Evolutionary conservation across 2,113 vertebrate genomes (phyloP).

Genomic region (Pterocles orientalis): DNA sequence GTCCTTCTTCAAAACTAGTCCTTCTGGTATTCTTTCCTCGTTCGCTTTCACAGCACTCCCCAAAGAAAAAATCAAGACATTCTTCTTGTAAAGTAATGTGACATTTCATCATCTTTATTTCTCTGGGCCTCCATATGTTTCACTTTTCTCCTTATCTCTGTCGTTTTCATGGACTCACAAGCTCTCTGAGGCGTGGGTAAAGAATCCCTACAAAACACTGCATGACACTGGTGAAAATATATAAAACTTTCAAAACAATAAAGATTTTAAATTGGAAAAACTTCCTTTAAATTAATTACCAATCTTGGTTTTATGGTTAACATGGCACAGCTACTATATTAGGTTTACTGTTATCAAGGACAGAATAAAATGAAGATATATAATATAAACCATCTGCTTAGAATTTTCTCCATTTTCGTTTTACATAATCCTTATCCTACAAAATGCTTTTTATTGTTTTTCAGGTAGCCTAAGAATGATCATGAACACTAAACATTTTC

Average conservation of each 20-base stretch:
- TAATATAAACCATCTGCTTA: neutral
- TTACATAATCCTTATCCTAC: neutral
- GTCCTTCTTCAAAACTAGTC: neutral
- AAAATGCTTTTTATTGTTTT: neutral
- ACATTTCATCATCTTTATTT: constrained; percentile 35
- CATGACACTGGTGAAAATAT: neutral
- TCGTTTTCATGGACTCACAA: neutral
- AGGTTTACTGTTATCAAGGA: neutral
- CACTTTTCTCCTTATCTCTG: neutral
- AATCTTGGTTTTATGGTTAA: neutral
- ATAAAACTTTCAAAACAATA: neutral
- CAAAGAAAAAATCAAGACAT: neutral
- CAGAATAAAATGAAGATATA: neutral
- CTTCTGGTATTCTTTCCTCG: neutral
- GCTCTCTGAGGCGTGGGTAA: neutral
- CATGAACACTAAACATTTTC: neutral
- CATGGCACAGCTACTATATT: neutral
- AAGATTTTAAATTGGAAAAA: neutral
- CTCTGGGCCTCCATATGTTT: neutral
- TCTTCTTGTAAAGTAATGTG: neutral
- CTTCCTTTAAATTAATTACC: neutral
- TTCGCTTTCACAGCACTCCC: neutral
- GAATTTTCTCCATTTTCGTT: neutral
- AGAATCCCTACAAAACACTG: neutral
- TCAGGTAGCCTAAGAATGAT: neutral